Conservation (phyloP, 30 jellyfish, hydroid and myxozoan species). For the Aurelia coerulea region DNA sequence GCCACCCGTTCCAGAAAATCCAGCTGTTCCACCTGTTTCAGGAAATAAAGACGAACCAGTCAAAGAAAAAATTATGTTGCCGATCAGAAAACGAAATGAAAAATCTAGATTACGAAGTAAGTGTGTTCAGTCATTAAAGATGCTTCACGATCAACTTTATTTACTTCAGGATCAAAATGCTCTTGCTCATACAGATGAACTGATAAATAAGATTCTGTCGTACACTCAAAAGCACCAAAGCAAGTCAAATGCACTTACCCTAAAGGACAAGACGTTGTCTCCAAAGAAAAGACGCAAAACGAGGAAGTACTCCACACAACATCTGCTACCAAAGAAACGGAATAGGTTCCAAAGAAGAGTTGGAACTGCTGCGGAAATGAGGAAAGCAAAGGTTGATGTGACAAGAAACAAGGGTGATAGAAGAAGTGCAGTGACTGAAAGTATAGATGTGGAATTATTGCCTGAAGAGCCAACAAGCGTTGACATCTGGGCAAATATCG, state of each 20-base stretch:
- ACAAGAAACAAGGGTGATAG: not conserved
- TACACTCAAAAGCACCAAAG: constrained; percentile 5
- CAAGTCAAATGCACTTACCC: constrained; percentile 8
- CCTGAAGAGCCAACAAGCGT: not conserved
- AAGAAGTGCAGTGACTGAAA: not conserved
- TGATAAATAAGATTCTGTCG: constrained; percentile 1
- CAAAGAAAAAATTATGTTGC: constrained; percentile 9
- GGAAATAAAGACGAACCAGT: not conserved
- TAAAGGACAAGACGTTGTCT: constrained; percentile 16
- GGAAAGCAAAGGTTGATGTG: constrained; percentile 11
- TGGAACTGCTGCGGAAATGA: constrained; percentile 36
- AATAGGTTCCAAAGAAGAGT: constrained; percentile 33
- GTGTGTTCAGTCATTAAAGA: constrained; percentile 29
- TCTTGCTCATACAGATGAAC: not conserved
- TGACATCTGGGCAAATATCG: constrained; percentile 42
- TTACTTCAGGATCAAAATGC: not conserved
- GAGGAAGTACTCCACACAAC: constrained; percentile 17
- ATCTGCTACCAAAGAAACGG: constrained; percentile 19
- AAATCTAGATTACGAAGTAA: not conserved
- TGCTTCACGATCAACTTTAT: constrained; percentile 24
- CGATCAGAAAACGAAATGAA: constrained; percentile 10
- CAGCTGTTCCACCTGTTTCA: constrained; percentile 24
- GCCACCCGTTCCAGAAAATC: constrained; percentile 10
- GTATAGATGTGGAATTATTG: constrained; percentile 15
- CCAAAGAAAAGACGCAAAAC: not conserved